Base-by-base conservation (phyloP, 2,113 vertebrate species). In the Neolamprologus sp. region DNA sequence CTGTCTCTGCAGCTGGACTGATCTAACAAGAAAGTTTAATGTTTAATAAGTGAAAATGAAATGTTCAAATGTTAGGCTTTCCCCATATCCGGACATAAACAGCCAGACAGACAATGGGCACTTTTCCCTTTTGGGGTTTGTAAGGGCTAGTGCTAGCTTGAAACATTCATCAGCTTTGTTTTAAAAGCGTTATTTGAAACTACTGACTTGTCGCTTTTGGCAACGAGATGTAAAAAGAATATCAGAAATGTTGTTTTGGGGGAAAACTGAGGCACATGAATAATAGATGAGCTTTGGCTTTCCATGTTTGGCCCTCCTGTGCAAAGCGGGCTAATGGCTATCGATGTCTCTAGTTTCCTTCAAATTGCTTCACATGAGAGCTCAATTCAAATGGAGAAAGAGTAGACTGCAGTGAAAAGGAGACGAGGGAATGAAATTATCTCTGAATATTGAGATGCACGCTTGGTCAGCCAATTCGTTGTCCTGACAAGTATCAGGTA, bases 331-430 rank as follows among this genome's bases (percentile, higher is more conserved):
- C 91, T 94, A 95, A 94, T 94, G 94, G 93, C 94, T 93, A 94
- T 95, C 91, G 85, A 94, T 93, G 95, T 94, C 92, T 94, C 91
- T 19, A 16, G 89, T 92, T 95, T 95, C 92, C 90, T 87, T 95
- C 93, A 94, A 94, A 95, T 92, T 93, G 92, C 85, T 93, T 89
- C 88, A 90, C 86, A 93, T 88, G 88, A 91, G 90, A 93, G 93
- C 92, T 88, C 91, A 91, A 88, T 92, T 86, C 87, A 94, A 93
- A 94, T 1, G 49, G 88, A 79, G 87, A 83, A 92, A 88, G 83
- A 89, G 87, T 80, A 85, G 88, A 85, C 73, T 88, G 80, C 84
- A 93, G 86, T 35, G 89, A 88, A 91, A 90, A 82, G 83, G 83
- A 92, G 92, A 89, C 49, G 12, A 65, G 84, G 90, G 93, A 92